phyloP scores from a whole-genome alignment of 2,797 vertebrate species.

The Coregonus sp. region DNA sequence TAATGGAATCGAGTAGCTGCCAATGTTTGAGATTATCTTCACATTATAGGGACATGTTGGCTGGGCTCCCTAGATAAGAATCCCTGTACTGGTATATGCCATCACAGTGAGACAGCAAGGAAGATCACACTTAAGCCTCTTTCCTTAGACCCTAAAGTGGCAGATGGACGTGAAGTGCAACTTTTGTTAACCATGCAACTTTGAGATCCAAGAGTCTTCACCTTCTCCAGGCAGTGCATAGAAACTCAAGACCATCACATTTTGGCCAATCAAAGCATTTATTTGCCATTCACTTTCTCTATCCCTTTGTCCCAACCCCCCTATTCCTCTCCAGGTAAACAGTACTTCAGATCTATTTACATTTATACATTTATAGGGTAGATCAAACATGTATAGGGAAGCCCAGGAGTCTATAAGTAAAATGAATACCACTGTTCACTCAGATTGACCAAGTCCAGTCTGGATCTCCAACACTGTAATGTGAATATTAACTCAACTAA shows the following conservation, averaged over 20 bases:
- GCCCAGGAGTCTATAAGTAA: neutral
- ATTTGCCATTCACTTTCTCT: neutral
- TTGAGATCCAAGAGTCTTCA: neutral
- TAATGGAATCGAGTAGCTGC: constrained; percentile 68
- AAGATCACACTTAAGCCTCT: neutral
- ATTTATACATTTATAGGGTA: neutral
- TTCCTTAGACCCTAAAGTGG: neutral
- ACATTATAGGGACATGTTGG: constrained; percentile 45
- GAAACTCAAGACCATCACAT: neutral
- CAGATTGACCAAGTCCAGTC: constrained; percentile 57
- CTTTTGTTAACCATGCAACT: neutral
- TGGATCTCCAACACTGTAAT: constrained; percentile 53
- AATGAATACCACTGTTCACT: constrained; percentile 13
- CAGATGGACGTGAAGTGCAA: neutral
- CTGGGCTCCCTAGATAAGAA: constrained; percentile 59
- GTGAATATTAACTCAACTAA: constrained; percentile 73
- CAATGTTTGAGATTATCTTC: constrained; percentile 52
- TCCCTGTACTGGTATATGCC: constrained; percentile 32
- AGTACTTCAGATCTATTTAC: neutral
- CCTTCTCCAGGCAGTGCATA: neutral
- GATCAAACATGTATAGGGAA: neutral
- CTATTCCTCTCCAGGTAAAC: neutral
- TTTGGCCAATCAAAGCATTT: neutral
- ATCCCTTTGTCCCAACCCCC: neutral
- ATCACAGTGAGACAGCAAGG: constrained; percentile 23